phyloP scores from a whole-genome alignment of 1,140 invertebrate species.

The Micrasema longulum region DNA sequence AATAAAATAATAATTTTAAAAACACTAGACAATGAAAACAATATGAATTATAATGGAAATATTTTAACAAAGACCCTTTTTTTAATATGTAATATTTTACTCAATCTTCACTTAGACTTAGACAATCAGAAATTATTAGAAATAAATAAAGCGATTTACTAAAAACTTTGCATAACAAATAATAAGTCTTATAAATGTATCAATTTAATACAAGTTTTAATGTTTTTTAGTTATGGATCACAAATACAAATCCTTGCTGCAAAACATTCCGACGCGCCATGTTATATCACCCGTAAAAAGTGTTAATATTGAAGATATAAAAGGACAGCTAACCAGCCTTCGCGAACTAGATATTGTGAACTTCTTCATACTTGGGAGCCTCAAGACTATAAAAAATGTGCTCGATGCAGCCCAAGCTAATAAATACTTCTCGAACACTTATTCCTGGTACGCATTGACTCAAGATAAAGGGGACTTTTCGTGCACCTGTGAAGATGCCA shows the following conservation, averaged over 20 bases:
- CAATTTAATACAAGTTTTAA: not conserved
- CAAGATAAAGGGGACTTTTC: slow-evolving; percentile 76
- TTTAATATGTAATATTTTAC: too few relatives aligned
- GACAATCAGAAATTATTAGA: too few relatives aligned
- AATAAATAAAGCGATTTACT: too few relatives aligned
- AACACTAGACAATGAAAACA: too few relatives aligned
- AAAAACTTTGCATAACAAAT: too few relatives aligned
- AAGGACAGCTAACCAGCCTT: slow-evolving; percentile 76
- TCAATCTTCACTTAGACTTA: too few relatives aligned
- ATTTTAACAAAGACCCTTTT: too few relatives aligned
- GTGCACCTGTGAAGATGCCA: slow-evolving; percentile 77
- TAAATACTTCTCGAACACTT: slow-evolving; percentile 67
- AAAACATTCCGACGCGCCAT: slow-evolving; percentile 89
- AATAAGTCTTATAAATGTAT: too few relatives aligned
- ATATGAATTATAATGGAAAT: too few relatives aligned
- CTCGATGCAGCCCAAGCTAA: slow-evolving; percentile 71
- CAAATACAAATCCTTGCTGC: slow-evolving; percentile 89
- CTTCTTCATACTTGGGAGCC: slow-evolving; percentile 83
- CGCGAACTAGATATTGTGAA: slow-evolving; percentile 88
- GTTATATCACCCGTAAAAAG: slow-evolving; percentile 78
- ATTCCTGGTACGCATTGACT: slow-evolving; percentile 70
- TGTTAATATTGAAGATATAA: slow-evolving; percentile 66
- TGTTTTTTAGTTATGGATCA: slow-evolving; percentile 83
- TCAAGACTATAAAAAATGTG: slow-evolving; percentile 77
- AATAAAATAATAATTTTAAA: too few relatives aligned